Conservation (phyloP, 2,797 vertebrate species). For the Sarcoramphus papa region DNA sequence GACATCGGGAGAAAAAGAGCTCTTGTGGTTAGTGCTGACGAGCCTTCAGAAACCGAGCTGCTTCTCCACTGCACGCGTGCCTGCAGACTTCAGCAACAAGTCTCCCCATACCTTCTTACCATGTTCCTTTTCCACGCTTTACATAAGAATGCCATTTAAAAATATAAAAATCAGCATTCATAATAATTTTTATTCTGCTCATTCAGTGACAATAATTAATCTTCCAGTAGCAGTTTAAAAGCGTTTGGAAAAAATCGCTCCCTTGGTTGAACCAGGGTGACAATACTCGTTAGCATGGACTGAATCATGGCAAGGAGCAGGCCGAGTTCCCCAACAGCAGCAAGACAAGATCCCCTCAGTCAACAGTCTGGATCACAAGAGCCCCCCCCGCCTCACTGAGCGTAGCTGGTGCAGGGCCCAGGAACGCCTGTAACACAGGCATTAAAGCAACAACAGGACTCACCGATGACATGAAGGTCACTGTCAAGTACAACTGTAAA, state of each 20-base stretch:
- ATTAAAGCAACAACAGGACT: not conserved
- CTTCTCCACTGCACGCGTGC: fast-evolving
- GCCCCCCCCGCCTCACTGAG: not conserved
- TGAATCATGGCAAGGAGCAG: not conserved
- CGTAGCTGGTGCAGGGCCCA: not conserved
- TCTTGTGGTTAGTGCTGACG: not conserved
- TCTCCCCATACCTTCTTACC: not conserved
- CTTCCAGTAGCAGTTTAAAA: not conserved
- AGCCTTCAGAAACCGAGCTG: fast-evolving
- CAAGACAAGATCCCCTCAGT: not conserved
- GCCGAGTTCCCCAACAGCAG: not conserved
- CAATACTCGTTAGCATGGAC: not conserved
- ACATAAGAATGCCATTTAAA: not conserved
- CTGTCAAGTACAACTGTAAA: constrained; percentile 62
- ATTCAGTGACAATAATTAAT: not conserved
- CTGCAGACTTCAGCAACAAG: not conserved
- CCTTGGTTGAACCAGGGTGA: not conserved
- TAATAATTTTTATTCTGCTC: not conserved
- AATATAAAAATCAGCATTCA: not conserved
- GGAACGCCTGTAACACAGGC: not conserved
- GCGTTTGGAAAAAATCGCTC: fast-evolving
- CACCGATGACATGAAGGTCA: constrained; percentile 68
- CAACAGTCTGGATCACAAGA: not conserved
- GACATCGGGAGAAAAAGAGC: not conserved
- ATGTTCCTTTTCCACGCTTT: not conserved